Conservation (phyloP, 2,113 vertebrate species). For the Triplophysa siluroides region DNA sequence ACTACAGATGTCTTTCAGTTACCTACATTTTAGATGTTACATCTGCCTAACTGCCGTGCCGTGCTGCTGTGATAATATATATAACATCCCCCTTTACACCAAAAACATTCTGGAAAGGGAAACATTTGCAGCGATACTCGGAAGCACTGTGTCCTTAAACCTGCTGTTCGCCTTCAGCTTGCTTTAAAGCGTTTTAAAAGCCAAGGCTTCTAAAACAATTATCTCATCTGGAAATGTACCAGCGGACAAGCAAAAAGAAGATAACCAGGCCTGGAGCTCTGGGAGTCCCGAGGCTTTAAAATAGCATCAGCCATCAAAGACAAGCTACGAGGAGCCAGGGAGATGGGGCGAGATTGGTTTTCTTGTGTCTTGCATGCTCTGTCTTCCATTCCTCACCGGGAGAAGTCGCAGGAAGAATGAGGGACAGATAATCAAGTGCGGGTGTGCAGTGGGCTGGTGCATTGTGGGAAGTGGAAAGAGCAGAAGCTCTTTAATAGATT, state of each 20-base stretch:
- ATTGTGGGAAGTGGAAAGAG: conserved; percentile 58
- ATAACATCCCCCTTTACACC: conserved; percentile 33
- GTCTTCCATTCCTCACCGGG: conserved; percentile 44
- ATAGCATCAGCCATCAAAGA: conserved; percentile 39
- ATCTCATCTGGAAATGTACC: conserved; percentile 46
- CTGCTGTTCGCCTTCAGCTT: conserved; percentile 25
- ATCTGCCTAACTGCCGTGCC: conserved; percentile 18
- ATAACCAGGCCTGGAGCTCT: conserved; percentile 64
- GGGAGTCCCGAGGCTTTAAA: conserved; percentile 50
- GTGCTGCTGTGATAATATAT: conserved; percentile 7
- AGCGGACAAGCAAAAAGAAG: conserved; percentile 56
- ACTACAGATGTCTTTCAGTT: neutral
- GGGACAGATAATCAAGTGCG: conserved; percentile 67
- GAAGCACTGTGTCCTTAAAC: conserved; percentile 13
- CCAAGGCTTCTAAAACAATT: conserved; percentile 22
- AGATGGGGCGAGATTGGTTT: conserved; percentile 60
- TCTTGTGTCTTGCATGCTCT: conserved; percentile 47
- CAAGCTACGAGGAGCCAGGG: conserved; percentile 35
- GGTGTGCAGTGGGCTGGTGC: conserved; percentile 45
- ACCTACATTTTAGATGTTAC: neutral
- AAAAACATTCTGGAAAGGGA: conserved; percentile 26
- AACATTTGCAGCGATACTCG: neutral
- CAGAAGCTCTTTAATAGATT: conserved; percentile 70
- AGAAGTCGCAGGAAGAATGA: conserved; percentile 44
- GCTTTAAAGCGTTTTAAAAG: conserved; percentile 41